Conservation (phyloP, 1,140 invertebrate species). For the Drosophila kurseongensis region DNA sequence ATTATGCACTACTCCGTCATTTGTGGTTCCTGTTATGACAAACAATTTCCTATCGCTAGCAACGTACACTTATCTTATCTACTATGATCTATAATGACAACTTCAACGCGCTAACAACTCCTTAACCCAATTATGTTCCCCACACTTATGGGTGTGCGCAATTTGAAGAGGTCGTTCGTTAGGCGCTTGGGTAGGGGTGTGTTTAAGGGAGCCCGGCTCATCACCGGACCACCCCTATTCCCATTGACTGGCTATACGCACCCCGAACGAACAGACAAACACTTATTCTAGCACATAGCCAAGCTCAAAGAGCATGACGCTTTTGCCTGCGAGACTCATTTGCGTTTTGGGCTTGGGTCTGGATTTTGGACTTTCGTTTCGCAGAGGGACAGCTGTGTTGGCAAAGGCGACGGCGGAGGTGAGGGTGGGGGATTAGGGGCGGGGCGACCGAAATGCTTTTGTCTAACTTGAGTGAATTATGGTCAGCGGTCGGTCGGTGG, state of each 20-base stretch:
- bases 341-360: constrained; percentile 63
- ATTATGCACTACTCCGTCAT: constrained; percentile 44
- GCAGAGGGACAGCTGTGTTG: constrained; percentile 27
- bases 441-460: constrained; percentile 75
- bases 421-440: constrained; percentile 5
- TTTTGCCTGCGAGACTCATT: constrained; percentile 74
- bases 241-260: constrained; percentile 54
- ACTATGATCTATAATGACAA: constrained; percentile 72
- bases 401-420: background rate
- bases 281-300: constrained; percentile 31
- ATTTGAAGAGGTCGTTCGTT: constrained; percentile 68
- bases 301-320: constrained; percentile 75
- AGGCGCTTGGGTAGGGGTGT: constrained; percentile 7
- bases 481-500: constrained; percentile 66
- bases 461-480: constrained; percentile 83
- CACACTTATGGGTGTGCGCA: constrained; percentile 65
- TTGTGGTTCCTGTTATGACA: constrained; percentile 49
- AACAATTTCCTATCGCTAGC: constrained; percentile 50
- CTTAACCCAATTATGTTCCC: constrained; percentile 76
- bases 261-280: constrained; percentile 24
- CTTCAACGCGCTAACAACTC: constrained; percentile 72
- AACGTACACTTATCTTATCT: constrained; percentile 53
- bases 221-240: constrained; percentile 59
- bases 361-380: constrained; percentile 66
- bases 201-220: constrained; percentile 4